Percentiles rank a stretch among this genome's conserved stretches.
phyloP scores from a whole-genome alignment of 2,797 vertebrate species.

The Fistularia commersonii region DNA sequence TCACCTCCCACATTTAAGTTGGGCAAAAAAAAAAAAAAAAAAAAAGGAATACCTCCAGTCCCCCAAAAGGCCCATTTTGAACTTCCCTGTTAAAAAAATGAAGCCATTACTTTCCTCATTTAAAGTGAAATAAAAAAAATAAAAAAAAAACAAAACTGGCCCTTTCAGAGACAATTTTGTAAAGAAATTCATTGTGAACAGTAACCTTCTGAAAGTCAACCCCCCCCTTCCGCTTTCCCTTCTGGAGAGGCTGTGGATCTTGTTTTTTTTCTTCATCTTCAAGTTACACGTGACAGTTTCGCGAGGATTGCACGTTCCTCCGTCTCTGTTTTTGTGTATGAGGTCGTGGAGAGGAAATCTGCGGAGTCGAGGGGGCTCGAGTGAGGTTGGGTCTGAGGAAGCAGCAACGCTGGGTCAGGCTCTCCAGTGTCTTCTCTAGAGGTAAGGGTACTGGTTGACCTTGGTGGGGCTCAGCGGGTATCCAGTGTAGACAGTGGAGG shows the following conservation, averaged over 20 bases:
- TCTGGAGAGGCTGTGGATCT: conserved; percentile 44
- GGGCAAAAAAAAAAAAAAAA: conserved; percentile 46
- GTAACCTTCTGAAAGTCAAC: conserved; percentile 54
- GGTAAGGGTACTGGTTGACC: conserved; percentile 99
- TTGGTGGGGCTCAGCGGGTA: conserved; percentile 98
- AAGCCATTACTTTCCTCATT: conserved; percentile 36
- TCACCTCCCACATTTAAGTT: conserved; percentile 61
- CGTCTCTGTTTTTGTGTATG: conserved; percentile 61
- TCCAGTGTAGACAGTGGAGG: conserved; percentile 99
- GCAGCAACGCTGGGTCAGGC: conserved; percentile 66
- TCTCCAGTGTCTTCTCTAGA: conserved; percentile 83
- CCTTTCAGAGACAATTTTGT: conserved; percentile 46
- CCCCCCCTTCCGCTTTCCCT: conserved; percentile 38
- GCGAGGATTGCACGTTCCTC: conserved; percentile 70
- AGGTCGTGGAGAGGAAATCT: conserved; percentile 54
- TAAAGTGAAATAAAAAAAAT: conserved; percentile 29
- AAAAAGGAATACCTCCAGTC: conserved; percentile 58
- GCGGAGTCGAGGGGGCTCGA: conserved; percentile 21
- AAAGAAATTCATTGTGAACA: conserved; percentile 50
- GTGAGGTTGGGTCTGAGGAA: conserved; percentile 34
- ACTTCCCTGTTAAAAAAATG: conserved; percentile 48
- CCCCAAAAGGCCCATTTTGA: conserved; percentile 55
- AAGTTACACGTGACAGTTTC: conserved; percentile 71
- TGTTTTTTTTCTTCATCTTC: conserved; percentile 66
- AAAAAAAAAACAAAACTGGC: conserved; percentile 66